Evolutionary conservation across 2,888 invertebrate genomes (phyloP).

Genomic region (Acleris emargana): DNA sequence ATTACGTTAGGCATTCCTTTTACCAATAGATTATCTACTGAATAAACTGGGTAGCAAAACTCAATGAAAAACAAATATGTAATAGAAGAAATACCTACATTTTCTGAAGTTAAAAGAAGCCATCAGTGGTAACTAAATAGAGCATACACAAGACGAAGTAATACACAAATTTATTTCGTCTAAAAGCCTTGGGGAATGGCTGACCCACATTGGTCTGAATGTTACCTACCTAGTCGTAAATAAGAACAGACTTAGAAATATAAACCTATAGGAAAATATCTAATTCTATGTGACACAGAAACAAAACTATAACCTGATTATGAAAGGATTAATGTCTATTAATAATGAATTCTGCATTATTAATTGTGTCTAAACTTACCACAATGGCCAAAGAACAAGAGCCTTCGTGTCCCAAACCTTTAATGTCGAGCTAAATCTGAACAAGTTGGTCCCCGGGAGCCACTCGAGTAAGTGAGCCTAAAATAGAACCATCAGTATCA

Average conservation of each 20-base stretch:
- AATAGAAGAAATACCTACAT: not conserved
- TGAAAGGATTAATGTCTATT: too few relatives aligned
- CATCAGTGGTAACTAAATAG: conserved; percentile 5
- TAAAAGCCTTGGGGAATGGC: not conserved
- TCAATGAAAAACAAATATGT: not conserved
- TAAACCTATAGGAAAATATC: not conserved
- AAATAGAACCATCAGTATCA: conserved; percentile 13
- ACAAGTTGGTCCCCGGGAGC: conserved; percentile 4
- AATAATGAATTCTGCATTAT: too few relatives aligned
- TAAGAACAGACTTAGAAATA: conserved; percentile 5
- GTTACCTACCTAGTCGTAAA: conserved; percentile 1
- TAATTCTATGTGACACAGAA: not conserved
- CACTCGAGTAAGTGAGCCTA: conserved; percentile 2
- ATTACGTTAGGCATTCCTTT: not conserved
- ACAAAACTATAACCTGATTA: not conserved
- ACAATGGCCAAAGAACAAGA: not conserved
- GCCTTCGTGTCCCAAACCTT: conserved; percentile 18
- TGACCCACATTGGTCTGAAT: conserved; percentile 21
- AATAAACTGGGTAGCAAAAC: too few relatives aligned
- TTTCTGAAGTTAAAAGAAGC: not conserved
- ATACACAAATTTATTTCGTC: not conserved
- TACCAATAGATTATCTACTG: not conserved
- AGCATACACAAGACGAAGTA: not conserved
- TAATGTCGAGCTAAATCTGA: conserved; percentile 22
- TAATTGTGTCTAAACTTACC: conserved; percentile 12